These are phyloP conservation scores for Parazoanthus atlanticus DNA, from an alignment of 92 coral and sea anemone species.

Conservation along the genomic window DNA sequence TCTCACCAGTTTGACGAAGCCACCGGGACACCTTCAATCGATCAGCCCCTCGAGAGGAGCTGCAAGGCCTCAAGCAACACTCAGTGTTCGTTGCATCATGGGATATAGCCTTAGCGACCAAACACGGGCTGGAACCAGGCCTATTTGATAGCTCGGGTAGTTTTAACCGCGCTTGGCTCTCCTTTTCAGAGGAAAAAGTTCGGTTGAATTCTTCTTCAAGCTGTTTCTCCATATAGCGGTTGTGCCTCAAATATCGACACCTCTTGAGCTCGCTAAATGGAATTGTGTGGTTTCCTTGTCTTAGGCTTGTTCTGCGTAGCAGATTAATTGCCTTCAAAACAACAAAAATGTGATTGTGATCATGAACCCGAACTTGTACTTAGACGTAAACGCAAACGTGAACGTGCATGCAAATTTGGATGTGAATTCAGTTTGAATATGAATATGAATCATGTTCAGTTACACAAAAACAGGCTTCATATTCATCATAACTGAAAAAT, in stretches of 20 bases:
- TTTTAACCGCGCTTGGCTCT: not conserved
- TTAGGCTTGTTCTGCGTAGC: not conserved
- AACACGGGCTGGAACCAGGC: not conserved
- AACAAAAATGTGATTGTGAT: too few relatives aligned
- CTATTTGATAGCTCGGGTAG: not conserved
- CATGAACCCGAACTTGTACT: too few relatives aligned
- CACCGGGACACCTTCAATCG: too few relatives aligned
- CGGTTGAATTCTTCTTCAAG: not conserved
- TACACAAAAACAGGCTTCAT: too few relatives aligned
- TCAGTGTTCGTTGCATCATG: not conserved
- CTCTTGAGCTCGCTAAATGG: not conserved
- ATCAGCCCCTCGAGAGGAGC: too few relatives aligned
- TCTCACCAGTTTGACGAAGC: too few relatives aligned
- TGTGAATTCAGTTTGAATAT: too few relatives aligned
- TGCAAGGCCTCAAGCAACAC: too few relatives aligned
- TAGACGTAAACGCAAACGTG: too few relatives aligned
- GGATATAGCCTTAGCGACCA: not conserved
- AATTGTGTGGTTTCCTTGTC: not conserved
- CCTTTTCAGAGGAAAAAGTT: not conserved
- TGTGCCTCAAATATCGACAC: constrained; percentile 6
- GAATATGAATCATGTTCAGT: too few relatives aligned
- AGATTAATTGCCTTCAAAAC: constrained; percentile 19
- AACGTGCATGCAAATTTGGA: not conserved
- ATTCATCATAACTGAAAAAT: too few relatives aligned
- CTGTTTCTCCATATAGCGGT: not conserved